Percentiles rank a stretch among this genome's conserved stretches.
Conservation (phyloP, 2,113 vertebrate species). For the Centrocercus urophasianus region DNA sequence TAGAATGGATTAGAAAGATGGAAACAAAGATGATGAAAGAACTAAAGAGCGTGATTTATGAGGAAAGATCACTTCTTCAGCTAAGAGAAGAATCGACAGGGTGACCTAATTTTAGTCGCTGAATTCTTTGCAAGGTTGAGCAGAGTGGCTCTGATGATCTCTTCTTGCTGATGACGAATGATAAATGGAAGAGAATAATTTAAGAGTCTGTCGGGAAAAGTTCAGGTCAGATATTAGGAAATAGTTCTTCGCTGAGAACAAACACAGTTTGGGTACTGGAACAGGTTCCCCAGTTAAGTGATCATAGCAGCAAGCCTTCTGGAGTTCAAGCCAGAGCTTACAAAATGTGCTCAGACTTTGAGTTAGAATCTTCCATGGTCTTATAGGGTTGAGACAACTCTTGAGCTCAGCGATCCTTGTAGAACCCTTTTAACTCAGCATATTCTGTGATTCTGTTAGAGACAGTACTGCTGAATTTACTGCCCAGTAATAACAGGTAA, state of each 20-base stretch:
- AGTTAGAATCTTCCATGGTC: not conserved
- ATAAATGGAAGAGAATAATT: not conserved
- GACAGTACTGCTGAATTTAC: not conserved
- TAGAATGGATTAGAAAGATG: not conserved
- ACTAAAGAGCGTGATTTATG: not conserved
- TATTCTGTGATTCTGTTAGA: not conserved
- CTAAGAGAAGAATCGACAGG: not conserved
- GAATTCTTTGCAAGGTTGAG: not conserved
- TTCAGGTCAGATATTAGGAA: not conserved
- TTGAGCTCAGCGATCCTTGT: not conserved
- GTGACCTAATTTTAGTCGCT: not conserved
- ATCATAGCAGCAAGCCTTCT: not conserved
- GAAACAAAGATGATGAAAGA: not conserved
- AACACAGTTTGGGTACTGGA: not conserved
- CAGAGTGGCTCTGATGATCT: not conserved
- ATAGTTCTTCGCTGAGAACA: not conserved
- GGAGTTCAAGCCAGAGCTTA: not conserved
- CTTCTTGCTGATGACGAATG: not conserved
- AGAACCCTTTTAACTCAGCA: not conserved
- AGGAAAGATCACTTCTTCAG: not conserved
- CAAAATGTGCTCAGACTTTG: not conserved
- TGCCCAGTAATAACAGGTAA: not conserved
- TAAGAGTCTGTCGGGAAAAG: not conserved
- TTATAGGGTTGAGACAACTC: not conserved
- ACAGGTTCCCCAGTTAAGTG: not conserved